Base-by-base conservation (phyloP, 2,797 vertebrate species). In the Neoniphon sammara region DNA sequence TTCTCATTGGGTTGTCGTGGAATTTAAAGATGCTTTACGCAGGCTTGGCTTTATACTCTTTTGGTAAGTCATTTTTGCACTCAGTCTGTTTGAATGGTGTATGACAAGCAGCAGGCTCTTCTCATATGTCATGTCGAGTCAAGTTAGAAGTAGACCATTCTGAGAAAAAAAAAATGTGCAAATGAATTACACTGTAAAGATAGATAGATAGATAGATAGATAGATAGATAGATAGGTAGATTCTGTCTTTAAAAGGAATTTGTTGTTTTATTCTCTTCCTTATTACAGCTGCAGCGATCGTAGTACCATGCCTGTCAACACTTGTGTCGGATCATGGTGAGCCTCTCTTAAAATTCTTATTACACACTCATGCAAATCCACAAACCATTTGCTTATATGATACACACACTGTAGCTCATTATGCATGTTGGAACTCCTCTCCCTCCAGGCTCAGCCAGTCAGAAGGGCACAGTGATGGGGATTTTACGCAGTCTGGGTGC, bases 391-490 rank as follows among this genome's bases (percentile, higher is more conserved):
- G 1, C 17, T 62, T 21, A 0, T 11, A 20, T 56, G 8, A 31
- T 12, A 7, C 25, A 3, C 2, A 34, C 17, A 2, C 2, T 59
- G 36, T 68, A 54, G 4, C 61, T 84, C n/a, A 64, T 12, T 52
- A 0, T 55, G 27, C 15, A 53, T 20, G 30, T 36, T 62, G 9
- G 20, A 3, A 7, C 14, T 57, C 55, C 54, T 77, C 2, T 69
- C 54, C 52, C 34, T 57, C 0, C 87, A 99, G 98, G 98, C 20
- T 93, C 95, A 0, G 93, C 94, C 0, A 83, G 87, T 87, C 98
- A 99, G 91, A 99, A 99, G 42, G 98, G 98, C 36, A 95, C 95
- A 0, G 91, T 99, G 49, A 99, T 99, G 98, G 98, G 98, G 21
- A 99, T 97, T 7, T 89, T 99, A 66, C 91, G 98, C 21, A 98